Evolutionary conservation across 1,140 invertebrate genomes (phyloP), one percentile per base, ranked within the genome.

Genomic region (Homarus americanus): DNA sequence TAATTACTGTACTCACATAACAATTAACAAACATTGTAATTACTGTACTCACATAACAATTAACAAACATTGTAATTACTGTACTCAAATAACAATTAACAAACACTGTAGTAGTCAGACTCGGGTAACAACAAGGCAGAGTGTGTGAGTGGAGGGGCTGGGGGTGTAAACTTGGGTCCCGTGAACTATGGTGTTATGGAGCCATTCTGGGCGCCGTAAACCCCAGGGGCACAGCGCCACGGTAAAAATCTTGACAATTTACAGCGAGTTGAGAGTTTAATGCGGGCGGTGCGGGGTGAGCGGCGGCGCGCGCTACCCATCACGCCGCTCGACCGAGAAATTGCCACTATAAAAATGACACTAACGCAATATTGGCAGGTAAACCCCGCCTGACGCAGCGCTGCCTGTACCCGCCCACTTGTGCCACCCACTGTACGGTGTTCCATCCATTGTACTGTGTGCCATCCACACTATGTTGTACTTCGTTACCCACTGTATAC

Each of bases 311-410:
- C 1, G 73, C 28, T 34, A 38, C 24, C 38, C 24, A 78, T 78
- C 75, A 78, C 75, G 75, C 75, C 38, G 12, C 24, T 41, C 38
- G 38, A 28, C 5, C 75, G 38, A 78, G 75, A 78, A 78, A 78
- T 41, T 78, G 75, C 38, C 38, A n/a, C 75, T 78, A 41, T 41
- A 78, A 78, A 78, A 78, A 78, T 78, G 75, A 40, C 38, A 78
- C 75, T 41, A 41, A 41, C 38, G 75, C 17, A 78, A 78, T 78
- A 78, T 78, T 78, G 75, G 75, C 38, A 40, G 75, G 75, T 40
- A 28, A 17, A 41, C 36, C 12, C 0, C 10, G 38, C 38, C 24
- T 41, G 38, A 78, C 38, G 38, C 75, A 28, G 38, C 75, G 34
- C 32, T 2, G 34, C 3, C 73, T 36, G n/a, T n/a, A n/a, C n/a